phyloP scores from a whole-genome alignment of 2,888 invertebrate species.

The Machimus rusticus region DNA sequence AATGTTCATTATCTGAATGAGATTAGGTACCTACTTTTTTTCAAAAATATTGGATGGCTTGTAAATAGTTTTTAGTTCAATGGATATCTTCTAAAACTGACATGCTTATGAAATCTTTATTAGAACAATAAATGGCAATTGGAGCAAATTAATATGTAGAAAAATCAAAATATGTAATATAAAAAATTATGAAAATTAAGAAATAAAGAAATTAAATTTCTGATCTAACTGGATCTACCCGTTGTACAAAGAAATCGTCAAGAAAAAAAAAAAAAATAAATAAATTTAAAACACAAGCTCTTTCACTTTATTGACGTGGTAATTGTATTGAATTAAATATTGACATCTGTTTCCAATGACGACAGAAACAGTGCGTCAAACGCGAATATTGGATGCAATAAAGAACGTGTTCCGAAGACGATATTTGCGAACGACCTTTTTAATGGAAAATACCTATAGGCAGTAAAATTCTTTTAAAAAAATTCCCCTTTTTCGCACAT shows the following conservation, averaged over 20 bases:
- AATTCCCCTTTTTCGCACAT: background rate
- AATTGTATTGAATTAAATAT: background rate
- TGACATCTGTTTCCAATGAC: background rate
- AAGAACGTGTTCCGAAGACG: background rate
- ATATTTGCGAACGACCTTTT: background rate
- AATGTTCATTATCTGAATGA: too few relatives aligned
- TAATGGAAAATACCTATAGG: background rate
- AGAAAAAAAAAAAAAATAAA: background rate
- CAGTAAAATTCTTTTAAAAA: background rate
- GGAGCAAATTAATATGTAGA: too few relatives aligned
- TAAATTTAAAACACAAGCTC: background rate
- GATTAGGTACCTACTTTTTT: too few relatives aligned
- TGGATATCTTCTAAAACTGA: too few relatives aligned
- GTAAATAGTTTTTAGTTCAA: too few relatives aligned
- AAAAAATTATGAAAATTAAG: too few relatives aligned
- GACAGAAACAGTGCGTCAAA: background rate
- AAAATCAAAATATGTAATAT: too few relatives aligned
- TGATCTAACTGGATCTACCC: background rate
- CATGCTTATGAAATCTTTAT: too few relatives aligned
- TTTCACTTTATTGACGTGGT: background rate
- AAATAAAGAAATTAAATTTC: background rate
- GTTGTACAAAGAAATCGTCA: background rate
- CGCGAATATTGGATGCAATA: background rate
- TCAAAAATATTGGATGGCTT: too few relatives aligned
- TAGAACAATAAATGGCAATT: too few relatives aligned